Percentiles rank a stretch among this genome's conserved stretches.
These are phyloP conservation scores for Porites rus DNA, from an alignment of 92 coral and sea anemone genomes.

Conservation along the genomic window DNA sequence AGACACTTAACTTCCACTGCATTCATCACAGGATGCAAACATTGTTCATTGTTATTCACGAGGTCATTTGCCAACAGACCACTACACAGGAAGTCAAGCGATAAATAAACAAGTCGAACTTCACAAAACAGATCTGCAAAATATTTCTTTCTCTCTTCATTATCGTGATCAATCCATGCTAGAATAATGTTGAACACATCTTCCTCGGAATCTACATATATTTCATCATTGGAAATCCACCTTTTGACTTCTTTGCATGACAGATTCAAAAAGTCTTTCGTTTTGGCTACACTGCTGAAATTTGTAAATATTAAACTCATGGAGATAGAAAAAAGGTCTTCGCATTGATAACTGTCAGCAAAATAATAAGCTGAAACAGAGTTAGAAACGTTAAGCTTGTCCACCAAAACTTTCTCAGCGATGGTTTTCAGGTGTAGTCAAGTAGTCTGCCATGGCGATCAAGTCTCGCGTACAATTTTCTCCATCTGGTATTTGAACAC, in stretches of 20 bases:
- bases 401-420: slow-evolving; percentile 2
- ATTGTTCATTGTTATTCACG: neutral
- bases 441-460: neutral
- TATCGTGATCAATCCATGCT: too few relatives aligned
- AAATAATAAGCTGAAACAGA: neutral
- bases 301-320: neutral
- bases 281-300: neutral
- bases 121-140: too few relatives aligned
- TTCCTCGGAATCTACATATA: neutral
- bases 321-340: neutral
- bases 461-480: neutral
- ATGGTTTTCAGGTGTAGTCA: neutral
- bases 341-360: neutral
- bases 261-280: neutral
- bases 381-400: neutral
- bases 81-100: too few relatives aligned
- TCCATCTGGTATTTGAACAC: neutral
- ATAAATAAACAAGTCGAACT: too few relatives aligned
- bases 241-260: neutral
- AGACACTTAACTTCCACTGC: neutral
- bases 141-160: too few relatives aligned
- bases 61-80: too few relatives aligned
- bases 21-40: neutral
- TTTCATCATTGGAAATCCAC: slow-evolving; percentile 5
- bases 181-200: neutral